A percentile compares a stretch with the other conserved stretches of the same genome.
These are phyloP conservation scores for Brachyhypopomus occidentalis DNA, from an alignment of 2,113 vertebrate species.

Conservation along the genomic window DNA sequence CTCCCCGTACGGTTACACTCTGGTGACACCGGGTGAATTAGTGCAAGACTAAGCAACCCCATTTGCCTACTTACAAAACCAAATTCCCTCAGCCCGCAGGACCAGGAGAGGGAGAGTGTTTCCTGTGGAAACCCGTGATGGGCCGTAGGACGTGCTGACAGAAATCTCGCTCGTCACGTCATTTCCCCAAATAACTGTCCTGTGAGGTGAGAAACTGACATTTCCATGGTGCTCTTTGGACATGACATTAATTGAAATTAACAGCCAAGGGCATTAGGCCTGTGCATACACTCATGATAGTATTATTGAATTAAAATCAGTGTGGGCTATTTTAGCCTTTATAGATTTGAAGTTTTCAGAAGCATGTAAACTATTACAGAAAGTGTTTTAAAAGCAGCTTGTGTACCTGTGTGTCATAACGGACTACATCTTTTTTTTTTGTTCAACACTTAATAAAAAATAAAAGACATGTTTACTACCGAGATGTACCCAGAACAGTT, in stretches of 20 bases:
- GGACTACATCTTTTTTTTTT: no score
- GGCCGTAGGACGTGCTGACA: slow-evolving; percentile 16
- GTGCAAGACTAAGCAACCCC: neutral
- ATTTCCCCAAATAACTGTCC: slow-evolving; percentile 44
- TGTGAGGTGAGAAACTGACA: slow-evolving; percentile 9
- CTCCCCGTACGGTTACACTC: neutral
- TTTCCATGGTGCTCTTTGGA: neutral
- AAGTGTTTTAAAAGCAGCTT: no score
- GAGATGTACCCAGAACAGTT: no score
- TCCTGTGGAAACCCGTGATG: slow-evolving; percentile 47
- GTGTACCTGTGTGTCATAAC: no score
- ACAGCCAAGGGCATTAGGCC: neutral
- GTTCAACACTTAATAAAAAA: no score
- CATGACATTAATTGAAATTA: neutral
- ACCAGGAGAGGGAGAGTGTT: slow-evolving; percentile 12
- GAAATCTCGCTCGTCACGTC: slow-evolving; percentile 40
- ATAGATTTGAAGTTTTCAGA: no score
- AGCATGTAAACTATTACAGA: no score
- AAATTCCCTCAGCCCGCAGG: slow-evolving; percentile 9
- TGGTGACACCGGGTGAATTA: neutral
- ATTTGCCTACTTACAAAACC: neutral
- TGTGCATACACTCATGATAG: neutral
- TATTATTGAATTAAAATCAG: neutral
- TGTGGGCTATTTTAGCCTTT: no score
- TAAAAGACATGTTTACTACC: no score